These are phyloP conservation scores for Geopemphigus sp. DNA, from an alignment of 1,140 invertebrate genomes.

Conservation along the genomic window DNA sequence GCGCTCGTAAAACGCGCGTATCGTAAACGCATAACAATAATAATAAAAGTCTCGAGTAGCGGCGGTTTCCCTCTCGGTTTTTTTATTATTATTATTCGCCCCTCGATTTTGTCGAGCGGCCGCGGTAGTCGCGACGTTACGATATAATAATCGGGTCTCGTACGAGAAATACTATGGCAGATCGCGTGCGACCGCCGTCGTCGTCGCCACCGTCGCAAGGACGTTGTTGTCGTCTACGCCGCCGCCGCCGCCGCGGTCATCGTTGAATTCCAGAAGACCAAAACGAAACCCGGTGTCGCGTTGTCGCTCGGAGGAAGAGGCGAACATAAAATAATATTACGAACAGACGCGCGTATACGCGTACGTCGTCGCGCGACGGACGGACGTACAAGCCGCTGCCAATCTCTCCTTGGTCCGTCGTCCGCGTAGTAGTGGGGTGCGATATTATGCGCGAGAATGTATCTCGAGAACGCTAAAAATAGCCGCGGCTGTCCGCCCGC, in stretches of 20 bases:
- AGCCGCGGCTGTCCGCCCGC: neutral
- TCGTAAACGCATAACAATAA: neutral
- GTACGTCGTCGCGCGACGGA: neutral
- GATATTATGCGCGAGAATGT: constrained; percentile 29
- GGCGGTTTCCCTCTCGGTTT: neutral
- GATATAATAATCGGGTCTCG: no score
- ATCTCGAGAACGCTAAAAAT: constrained; percentile 42
- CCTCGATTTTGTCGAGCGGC: no score
- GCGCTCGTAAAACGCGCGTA: neutral
- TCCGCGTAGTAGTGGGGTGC: constrained; percentile 12
- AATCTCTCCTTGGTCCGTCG: neutral
- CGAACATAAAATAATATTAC: constrained; percentile 26
- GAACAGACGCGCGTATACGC: neutral
- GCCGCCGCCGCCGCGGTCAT: neutral
- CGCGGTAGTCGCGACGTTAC: no score
- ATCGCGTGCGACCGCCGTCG: constrained; percentile 4
- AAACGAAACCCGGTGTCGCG: neutral
- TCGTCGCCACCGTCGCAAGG: neutral
- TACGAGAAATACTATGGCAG: neutral
- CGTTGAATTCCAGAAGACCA: constrained; percentile 6
- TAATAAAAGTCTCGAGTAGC: neutral
- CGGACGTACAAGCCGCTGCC: constrained; percentile 9
- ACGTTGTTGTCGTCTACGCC: neutral
- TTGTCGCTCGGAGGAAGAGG: neutral
- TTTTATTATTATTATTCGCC: neutral